Evolutionary conservation across 2,113 vertebrate genomes (phyloP).

Genomic region (Peucedramus taeniatus): DNA sequence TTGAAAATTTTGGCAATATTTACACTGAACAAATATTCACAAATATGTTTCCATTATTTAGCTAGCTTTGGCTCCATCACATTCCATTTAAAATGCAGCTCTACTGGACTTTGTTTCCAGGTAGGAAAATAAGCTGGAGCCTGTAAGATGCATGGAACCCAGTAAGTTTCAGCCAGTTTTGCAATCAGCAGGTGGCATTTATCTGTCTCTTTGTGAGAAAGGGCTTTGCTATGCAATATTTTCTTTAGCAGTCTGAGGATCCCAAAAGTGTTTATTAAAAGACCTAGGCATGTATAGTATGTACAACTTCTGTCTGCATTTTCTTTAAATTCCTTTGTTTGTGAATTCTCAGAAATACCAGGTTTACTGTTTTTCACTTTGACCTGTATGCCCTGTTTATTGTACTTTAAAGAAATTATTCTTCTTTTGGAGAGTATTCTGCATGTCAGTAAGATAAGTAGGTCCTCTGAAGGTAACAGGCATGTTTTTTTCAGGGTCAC

Average conservation of each 20-base stretch:
- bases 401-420: neutral
- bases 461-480: neutral
- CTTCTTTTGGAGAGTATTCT: neutral
- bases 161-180: neutral
- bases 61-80: neutral
- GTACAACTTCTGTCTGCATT: neutral
- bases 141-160: rapidly evolving
- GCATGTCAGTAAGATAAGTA: neutral
- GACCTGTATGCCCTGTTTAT: neutral
- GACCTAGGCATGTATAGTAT: neutral
- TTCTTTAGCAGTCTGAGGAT: neutral
- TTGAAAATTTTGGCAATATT: conserved; percentile 30
- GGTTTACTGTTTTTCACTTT: neutral
- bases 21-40: conserved; percentile 4
- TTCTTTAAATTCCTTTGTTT: neutral
- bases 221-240: neutral
- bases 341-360: neutral
- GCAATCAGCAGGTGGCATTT: neutral
- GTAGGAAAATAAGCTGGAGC: neutral
- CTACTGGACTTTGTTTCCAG: neutral
- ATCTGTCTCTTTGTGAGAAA: neutral
- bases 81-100: neutral
- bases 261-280: neutral
- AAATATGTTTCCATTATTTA: conserved; percentile 5
- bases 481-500: neutral